Conservation (phyloP, 2,797 vertebrate genomes). For the Cyclura pinguis region DNA sequence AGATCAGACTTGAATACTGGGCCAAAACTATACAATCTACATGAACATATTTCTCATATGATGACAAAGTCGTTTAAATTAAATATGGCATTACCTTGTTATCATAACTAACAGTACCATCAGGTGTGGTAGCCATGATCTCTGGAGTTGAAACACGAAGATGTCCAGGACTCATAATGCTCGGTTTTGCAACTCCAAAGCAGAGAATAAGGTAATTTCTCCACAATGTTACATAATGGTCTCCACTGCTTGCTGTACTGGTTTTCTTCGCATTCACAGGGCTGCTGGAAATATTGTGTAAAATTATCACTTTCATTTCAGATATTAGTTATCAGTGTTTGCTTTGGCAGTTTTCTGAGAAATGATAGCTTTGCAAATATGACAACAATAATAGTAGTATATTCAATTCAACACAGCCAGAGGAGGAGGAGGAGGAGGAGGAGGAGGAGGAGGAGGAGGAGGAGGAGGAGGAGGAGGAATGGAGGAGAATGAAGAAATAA, state of each 20-base stretch:
- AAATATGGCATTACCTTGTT: constrained; percentile 84
- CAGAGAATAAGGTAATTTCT: constrained; percentile 98
- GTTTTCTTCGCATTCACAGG: constrained; percentile 98
- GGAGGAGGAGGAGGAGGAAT: too few relatives aligned
- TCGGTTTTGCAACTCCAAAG: constrained; percentile 97
- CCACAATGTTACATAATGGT: constrained; percentile 95
- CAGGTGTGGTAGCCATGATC: constrained; percentile 96
- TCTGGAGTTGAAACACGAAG: constrained; percentile 96
- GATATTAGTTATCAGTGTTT: constrained; percentile 33
- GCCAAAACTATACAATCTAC: constrained; percentile 39
- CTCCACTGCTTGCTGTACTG: constrained; percentile 89
- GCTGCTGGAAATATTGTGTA: constrained; percentile 83
- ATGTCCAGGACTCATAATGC: constrained; percentile 98
- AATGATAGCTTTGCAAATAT: background rate
- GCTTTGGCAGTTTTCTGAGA: constrained; percentile 19
- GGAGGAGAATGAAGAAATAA: too few relatives aligned
- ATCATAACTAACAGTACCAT: constrained; percentile 95
- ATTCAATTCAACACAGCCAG: background rate
- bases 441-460: too few relatives aligned
- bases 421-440: too few relatives aligned
- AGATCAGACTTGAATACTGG: background rate
- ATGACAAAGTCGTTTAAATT: constrained; percentile 50
- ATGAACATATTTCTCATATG: constrained; percentile 57
- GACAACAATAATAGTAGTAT: background rate
- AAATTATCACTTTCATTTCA: constrained; percentile 21